Evolutionary conservation across 2,797 vertebrate species (phyloP), one percentile per base, ranked within the genome.

Genomic region (Babyrousa celebensis): DNA sequence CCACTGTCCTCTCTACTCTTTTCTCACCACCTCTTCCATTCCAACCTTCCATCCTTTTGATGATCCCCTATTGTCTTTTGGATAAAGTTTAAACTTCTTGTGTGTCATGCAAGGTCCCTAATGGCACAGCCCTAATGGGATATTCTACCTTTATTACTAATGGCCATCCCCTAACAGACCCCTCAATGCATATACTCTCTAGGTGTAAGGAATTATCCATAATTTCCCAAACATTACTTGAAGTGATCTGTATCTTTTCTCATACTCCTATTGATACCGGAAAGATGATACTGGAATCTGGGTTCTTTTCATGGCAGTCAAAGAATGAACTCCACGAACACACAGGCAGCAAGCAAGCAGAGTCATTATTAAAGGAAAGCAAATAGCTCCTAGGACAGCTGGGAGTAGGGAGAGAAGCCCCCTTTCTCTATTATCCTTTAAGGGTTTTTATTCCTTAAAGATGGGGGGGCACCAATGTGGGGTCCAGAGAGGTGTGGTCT

Each of bases 31-130:
- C 15, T 72, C 71, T 83, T 84, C 10, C 32, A 36, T 72, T 29
- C n/a, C 5, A 60, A 17, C n/a, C 17, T 91, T 74, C 36, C 18
- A 43, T 54, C 15, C 48, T 40, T 67, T 67, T 60, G 56, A 65
- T 16, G 43, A 12, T 8, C 78, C 15, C 56, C 11, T 21, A 29
- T 15, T 56, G 16, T 75, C 77, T 58, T 95, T 54, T 75, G 92
- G 89, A 65, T 60, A n/a, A 85, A 93, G 27, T 84, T 93, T 17
- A 94, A 68, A 87, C 7, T 62, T 9, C 52, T 86, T 6, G 9
- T 29, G 20, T 62, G 84, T 1, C 10, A 80, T 43, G 32, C 23
- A 87, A 93, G 43, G 14, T 87, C 40, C 25, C 32, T 65, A 36
- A 72, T 11, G 21, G 21, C 71, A 20, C 48, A 3, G 29, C 16